These are phyloP conservation scores for Squalus acanthias DNA, from an alignment of 2,797 vertebrate species.

Conservation along the genomic window DNA sequence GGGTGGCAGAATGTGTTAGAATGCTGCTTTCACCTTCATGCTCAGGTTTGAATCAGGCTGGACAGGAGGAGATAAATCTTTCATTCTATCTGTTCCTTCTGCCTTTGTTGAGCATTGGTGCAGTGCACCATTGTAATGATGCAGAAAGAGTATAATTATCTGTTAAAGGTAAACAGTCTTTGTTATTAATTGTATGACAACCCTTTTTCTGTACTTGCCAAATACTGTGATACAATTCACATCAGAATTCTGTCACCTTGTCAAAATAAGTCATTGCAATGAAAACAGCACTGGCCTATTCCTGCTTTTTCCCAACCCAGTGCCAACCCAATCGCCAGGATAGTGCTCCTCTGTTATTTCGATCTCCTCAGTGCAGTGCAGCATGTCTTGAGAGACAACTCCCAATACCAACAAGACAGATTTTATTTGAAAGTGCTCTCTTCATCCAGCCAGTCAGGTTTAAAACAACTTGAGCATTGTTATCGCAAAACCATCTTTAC, in stretches of 20 bases:
- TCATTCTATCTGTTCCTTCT: neutral
- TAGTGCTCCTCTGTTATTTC: neutral
- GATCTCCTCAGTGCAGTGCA: neutral
- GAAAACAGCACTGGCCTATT: neutral
- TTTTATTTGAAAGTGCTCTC: conserved; percentile 1
- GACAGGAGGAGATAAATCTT: neutral
- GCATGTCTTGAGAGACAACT: neutral
- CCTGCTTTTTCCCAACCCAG: neutral
- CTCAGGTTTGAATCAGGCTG: neutral
- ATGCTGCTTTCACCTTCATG: neutral
- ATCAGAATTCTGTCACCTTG: neutral
- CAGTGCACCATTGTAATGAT: neutral
- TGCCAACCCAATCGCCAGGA: neutral
- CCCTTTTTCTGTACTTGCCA: neutral
- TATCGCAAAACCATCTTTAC: neutral
- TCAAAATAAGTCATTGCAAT: neutral
- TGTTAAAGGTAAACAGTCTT: neutral
- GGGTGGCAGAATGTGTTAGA: neutral
- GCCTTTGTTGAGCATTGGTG: neutral
- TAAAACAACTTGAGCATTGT: neutral
- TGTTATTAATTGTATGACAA: neutral
- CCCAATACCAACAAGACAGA: neutral
- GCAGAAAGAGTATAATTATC: neutral
- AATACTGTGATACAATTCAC: neutral
- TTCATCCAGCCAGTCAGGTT: neutral